Percentiles rank a stretch among this genome's conserved stretches.
These are phyloP conservation scores for Phalera bucephala DNA, from an alignment of 2,888 invertebrate species.

Conservation along the genomic window DNA sequence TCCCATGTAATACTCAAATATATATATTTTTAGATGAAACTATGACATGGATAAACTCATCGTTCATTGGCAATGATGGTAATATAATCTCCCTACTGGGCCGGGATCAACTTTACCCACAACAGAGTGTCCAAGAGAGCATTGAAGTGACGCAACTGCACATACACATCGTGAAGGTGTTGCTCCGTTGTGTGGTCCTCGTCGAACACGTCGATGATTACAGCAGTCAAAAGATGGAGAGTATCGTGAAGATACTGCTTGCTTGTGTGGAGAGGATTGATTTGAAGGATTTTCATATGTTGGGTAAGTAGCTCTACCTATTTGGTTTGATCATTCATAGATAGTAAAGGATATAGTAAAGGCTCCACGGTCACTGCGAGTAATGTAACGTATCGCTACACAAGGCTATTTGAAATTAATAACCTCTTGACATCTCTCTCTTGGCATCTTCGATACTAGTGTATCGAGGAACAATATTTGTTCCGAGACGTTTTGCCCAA, in stretches of 20 bases:
- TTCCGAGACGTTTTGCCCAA: too few relatives aligned
- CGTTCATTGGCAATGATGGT: slow-evolving; percentile 62
- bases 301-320: too few relatives aligned
- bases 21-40: slow-evolving; percentile 48
- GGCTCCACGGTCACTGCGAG: too few relatives aligned
- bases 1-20: too few relatives aligned
- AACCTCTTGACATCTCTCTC: too few relatives aligned
- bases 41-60: slow-evolving; percentile 60
- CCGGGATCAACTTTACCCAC: slow-evolving; percentile 59
- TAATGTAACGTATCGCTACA: too few relatives aligned
- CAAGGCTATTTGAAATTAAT: too few relatives aligned
- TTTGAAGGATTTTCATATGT: slow-evolving; percentile 72
- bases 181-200: slow-evolving; percentile 52
- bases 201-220: slow-evolving; percentile 50
- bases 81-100: slow-evolving; percentile 59
- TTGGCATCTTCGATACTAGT: too few relatives aligned
- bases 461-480: too few relatives aligned
- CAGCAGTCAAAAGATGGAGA: slow-evolving; percentile 54
- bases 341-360: too few relatives aligned
- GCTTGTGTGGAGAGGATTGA: slow-evolving; percentile 66
- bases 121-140: slow-evolving; percentile 59
- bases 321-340: too few relatives aligned
- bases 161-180: slow-evolving; percentile 64
- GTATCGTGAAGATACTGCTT: slow-evolving; percentile 64
- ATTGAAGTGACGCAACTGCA: slow-evolving; percentile 68